Conservation (phyloP, 2,113 vertebrate species). For the Hippocampus zosterae region DNA sequence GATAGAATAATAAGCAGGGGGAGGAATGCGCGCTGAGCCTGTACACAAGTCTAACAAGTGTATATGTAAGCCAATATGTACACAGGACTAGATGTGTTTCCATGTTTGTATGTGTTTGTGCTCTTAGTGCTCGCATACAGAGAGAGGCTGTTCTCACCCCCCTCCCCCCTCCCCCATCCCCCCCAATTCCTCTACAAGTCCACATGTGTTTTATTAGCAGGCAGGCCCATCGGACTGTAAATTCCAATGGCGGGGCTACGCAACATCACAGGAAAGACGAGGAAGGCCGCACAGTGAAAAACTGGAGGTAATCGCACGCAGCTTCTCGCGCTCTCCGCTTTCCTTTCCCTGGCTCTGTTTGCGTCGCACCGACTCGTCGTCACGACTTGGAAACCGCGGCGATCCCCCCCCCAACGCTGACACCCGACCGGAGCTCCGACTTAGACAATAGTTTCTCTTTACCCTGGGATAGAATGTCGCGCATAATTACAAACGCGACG, state of each 20-base stretch:
- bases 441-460: constrained; percentile 63
- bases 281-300: neutral
- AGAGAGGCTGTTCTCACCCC: constrained; percentile 50
- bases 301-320: neutral
- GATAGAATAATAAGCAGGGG: constrained; percentile 6
- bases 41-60: constrained; percentile 6
- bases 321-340: too few relatives aligned
- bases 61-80: constrained; percentile 5
- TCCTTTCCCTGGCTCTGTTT: neutral
- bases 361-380: neutral
- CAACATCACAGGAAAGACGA: constrained; percentile 29
- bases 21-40: neutral
- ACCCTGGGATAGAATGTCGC: constrained; percentile 16
- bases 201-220: constrained; percentile 75
- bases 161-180: constrained; percentile 34
- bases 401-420: constrained; percentile 56
- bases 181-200: constrained; percentile 66
- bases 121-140: constrained; percentile 24
- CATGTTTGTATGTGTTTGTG: constrained; percentile 8
- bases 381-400: constrained; percentile 42
- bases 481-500: constrained; percentile 5
- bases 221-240: constrained; percentile 64
- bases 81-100: constrained; percentile 1
- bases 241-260: constrained; percentile 60
- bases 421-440: constrained; percentile 54